Evolutionary conservation across 2,888 invertebrate species (phyloP).

Genomic region (Flexamia atlantica): DNA sequence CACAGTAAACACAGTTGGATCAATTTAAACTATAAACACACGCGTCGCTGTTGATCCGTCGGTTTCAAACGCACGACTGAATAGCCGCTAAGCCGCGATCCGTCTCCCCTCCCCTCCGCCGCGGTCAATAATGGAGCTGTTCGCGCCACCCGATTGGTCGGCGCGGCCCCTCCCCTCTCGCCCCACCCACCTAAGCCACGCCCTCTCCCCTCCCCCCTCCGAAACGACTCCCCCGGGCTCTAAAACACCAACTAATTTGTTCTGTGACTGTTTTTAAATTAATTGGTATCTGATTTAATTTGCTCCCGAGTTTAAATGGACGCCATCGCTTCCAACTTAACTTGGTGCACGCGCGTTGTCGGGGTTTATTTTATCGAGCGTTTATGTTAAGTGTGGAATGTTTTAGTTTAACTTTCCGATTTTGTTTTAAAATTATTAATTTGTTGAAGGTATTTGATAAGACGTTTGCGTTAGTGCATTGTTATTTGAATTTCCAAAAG

Average conservation of each 20-base stretch:
- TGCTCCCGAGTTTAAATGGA: conserved; percentile 56
- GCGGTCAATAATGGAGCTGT: conserved; percentile 17
- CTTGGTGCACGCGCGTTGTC: conserved; percentile 21
- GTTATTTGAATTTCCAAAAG: too few species aligned
- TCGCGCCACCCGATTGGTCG: conserved; percentile 27
- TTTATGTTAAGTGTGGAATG: conserved; percentile 10
- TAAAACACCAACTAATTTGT: conserved; percentile 61
- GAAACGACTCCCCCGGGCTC: background rate
- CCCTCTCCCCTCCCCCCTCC: conserved; percentile 55
- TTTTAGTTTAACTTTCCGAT: too few species aligned
- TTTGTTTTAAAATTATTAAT: too few species aligned
- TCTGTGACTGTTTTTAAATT: conserved; percentile 60
- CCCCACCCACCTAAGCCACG: conserved; percentile 40
- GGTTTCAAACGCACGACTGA: conserved; percentile 26
- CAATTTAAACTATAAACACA: conserved; percentile 23
- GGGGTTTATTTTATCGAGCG: conserved; percentile 20
- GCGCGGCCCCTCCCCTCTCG: conserved; percentile 32
- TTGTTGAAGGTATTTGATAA: too few species aligned
- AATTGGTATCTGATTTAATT: conserved; percentile 63
- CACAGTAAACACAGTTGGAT: conserved; percentile 39
- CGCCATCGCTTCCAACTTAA: conserved; percentile 52
- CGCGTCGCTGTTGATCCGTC: conserved; percentile 6
- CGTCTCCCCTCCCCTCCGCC: conserved; percentile 8
- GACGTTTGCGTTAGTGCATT: too few species aligned
- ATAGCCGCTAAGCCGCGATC: background rate